Evolutionary conservation across 1,140 invertebrate species (phyloP).

Genomic region (Olivierus martensii): DNA sequence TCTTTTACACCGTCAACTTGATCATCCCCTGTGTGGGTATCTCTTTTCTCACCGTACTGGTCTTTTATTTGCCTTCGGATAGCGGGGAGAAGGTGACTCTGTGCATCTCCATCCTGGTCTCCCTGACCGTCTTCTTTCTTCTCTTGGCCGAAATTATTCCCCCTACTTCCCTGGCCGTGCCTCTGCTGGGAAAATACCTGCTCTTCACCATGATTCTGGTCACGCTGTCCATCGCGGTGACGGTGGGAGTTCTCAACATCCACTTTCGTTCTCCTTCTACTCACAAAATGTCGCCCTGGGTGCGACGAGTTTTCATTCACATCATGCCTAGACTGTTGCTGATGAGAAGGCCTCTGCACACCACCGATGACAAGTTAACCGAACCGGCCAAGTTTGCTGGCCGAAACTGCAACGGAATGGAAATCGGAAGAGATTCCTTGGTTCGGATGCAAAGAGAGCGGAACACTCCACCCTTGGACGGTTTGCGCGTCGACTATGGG

Average conservation of each 20-base stretch:
- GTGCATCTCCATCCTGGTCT: slow-evolving; percentile 94
- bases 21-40: too few species aligned
- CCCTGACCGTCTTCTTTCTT: slow-evolving; percentile 97
- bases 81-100: slow-evolving; percentile 95
- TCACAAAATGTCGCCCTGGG: slow-evolving; percentile 79
- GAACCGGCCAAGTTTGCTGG: not conserved
- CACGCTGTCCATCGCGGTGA: slow-evolving; percentile 90
- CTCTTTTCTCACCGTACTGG: slow-evolving; percentile 97
- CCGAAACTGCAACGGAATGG: not conserved
- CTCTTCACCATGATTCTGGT: slow-evolving; percentile 98
- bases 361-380: slow-evolving; percentile 50
- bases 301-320: slow-evolving; percentile 71
- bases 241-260: slow-evolving; percentile 94
- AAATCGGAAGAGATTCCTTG: not conserved
- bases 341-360: slow-evolving; percentile 66
- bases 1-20: slow-evolving; percentile 90
- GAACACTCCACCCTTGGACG: not conserved
- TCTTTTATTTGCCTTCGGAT: too few species aligned
- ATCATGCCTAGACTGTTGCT: slow-evolving; percentile 67
- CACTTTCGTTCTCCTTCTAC: slow-evolving; percentile 97
- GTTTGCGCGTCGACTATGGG: not conserved
- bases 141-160: slow-evolving; percentile 93
- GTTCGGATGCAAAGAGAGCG: not conserved
- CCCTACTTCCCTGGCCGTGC: slow-evolving; percentile 91
- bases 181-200: slow-evolving; percentile 85